Conservation (phyloP, 1,140 invertebrate genomes). For the Ips typographus region DNA sequence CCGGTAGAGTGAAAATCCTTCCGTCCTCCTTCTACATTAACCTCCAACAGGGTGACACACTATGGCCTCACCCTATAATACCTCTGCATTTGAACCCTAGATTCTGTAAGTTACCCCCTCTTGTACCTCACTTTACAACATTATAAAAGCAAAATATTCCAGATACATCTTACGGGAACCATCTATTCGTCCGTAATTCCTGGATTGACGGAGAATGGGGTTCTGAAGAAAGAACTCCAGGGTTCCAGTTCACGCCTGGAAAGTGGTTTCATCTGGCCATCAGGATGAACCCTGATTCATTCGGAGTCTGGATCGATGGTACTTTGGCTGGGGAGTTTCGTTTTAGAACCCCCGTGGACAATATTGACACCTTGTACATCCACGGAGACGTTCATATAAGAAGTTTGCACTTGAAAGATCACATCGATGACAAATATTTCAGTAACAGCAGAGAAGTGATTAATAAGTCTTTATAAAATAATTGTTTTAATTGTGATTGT, state of each 20-base stretch:
- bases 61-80: slow-evolving; percentile 65
- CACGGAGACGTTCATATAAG: slow-evolving; percentile 52
- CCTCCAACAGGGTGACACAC: slow-evolving; percentile 62
- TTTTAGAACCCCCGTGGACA: slow-evolving; percentile 38
- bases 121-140: too few species aligned
- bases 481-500: neutral
- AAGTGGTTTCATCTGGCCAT: slow-evolving; percentile 52
- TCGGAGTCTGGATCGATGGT: slow-evolving; percentile 54
- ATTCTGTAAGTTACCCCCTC: slow-evolving; percentile 53
- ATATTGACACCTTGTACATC: slow-evolving; percentile 55
- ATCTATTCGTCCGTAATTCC: slow-evolving; percentile 54
- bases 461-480: slow-evolving; percentile 1
- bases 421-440: slow-evolving; percentile 26
- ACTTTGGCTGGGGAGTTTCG: slow-evolving; percentile 53
- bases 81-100: slow-evolving; percentile 67
- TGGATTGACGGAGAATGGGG: slow-evolving; percentile 55
- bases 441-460: slow-evolving; percentile 18
- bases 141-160: neutral
- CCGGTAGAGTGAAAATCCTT: slow-evolving; percentile 62
- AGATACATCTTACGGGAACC: slow-evolving; percentile 33
- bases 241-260: slow-evolving; percentile 55
- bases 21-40: slow-evolving; percentile 70
- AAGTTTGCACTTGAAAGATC: slow-evolving; percentile 39
- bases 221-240: slow-evolving; percentile 53
- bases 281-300: slow-evolving; percentile 45